These are phyloP conservation scores for Neria commutata DNA, from an alignment of 2,888 invertebrate genomes.

Conservation along the genomic window DNA sequence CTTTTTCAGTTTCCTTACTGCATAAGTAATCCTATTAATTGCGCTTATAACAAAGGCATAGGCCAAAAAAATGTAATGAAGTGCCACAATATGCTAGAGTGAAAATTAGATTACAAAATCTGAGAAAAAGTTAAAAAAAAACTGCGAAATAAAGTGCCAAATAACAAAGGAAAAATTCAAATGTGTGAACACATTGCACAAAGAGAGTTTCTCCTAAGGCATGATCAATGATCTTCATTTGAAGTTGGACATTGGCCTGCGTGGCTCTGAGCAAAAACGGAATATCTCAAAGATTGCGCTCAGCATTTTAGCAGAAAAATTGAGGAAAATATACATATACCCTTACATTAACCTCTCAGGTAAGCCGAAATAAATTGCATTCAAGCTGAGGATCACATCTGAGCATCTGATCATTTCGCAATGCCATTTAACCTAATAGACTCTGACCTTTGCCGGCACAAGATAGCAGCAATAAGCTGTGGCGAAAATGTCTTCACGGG, in stretches of 20 bases:
- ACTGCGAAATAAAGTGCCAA: conserved; percentile 35
- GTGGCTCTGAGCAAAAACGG: background rate
- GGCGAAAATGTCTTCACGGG: conserved; percentile 50
- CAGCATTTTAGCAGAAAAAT: background rate
- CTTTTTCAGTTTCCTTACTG: conserved; percentile 31
- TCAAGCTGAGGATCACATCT: background rate
- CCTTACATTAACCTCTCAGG: background rate
- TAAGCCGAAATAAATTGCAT: conserved; percentile 14
- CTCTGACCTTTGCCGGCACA: conserved; percentile 46
- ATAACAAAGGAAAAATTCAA: conserved; percentile 19
- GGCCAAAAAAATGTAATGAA: conserved; percentile 7
- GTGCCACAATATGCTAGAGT: background rate
- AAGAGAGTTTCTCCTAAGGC: conserved; percentile 14
- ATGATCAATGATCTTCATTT: conserved; percentile 13
- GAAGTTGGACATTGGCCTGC: conserved; percentile 1
- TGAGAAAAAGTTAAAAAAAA: conserved; percentile 39
- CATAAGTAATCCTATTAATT: conserved; percentile 53
- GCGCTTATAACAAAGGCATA: conserved; percentile 43
- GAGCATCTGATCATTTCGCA: conserved; percentile 36
- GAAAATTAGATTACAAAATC: conserved; percentile 22
- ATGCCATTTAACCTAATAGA: conserved; percentile 56
- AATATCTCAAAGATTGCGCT: background rate
- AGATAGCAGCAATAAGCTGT: conserved; percentile 47
- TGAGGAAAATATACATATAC: background rate
- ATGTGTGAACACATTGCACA: conserved; percentile 38